Evolutionary conservation across 2,888 invertebrate genomes (phyloP).

Genomic region (Mythimna loreyi): DNA sequence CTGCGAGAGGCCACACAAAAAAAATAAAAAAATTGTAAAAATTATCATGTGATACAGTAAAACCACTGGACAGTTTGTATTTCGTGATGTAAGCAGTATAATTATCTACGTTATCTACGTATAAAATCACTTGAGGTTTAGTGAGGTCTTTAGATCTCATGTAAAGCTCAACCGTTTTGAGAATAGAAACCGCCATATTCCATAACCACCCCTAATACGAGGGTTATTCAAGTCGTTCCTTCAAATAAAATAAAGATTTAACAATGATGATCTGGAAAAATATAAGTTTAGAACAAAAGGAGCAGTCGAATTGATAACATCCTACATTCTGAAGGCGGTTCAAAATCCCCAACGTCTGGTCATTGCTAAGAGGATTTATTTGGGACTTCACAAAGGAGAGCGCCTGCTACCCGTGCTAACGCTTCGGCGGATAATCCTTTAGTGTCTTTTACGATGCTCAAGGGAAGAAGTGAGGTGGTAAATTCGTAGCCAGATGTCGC

Average conservation of each 20-base stretch:
- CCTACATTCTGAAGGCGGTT: not conserved
- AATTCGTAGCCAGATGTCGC: not conserved
- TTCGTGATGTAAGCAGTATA: too few species aligned
- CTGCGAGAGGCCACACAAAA: too few species aligned
- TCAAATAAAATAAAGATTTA: not conserved
- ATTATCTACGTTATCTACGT: too few species aligned
- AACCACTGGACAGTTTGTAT: too few species aligned
- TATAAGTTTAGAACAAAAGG: not conserved
- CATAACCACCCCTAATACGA: too few species aligned
- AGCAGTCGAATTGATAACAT: not conserved
- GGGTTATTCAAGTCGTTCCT: too few species aligned
- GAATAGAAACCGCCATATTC: too few species aligned
- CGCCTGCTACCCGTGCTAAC: not conserved
- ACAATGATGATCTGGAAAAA: not conserved
- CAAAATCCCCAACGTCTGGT: not conserved
- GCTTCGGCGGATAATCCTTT: slow-evolving; percentile 14
- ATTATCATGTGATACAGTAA: too few species aligned
- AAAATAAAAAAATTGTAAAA: too few species aligned
- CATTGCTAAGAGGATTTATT: slow-evolving; percentile 16
- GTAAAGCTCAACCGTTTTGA: too few species aligned
- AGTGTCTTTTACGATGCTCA: slow-evolving; percentile 3
- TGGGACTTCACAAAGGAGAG: not conserved
- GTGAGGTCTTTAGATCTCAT: too few species aligned
- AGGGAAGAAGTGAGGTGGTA: not conserved
- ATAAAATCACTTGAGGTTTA: too few species aligned